phyloP scores from a whole-genome alignment of 2,113 vertebrate species.

The Melospiza georgiana region DNA sequence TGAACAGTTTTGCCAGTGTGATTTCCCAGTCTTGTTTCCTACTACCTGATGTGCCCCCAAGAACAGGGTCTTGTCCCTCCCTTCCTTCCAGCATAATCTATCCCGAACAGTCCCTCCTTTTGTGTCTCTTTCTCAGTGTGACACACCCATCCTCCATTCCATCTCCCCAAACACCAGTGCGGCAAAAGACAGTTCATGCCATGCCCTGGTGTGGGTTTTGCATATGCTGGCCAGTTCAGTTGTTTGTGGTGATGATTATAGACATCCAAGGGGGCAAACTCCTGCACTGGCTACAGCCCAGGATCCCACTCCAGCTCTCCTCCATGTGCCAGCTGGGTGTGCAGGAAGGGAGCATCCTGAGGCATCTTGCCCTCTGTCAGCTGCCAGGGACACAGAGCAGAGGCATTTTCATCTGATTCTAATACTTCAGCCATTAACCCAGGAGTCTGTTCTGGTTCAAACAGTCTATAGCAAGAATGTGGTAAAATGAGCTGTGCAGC shows the following conservation, averaged over 20 bases:
- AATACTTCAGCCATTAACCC: background rate
- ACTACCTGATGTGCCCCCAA: background rate
- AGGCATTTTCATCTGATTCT: background rate
- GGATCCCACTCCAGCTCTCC: background rate
- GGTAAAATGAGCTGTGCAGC: background rate
- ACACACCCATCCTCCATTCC: background rate
- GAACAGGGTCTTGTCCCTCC: background rate
- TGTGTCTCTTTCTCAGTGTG: background rate
- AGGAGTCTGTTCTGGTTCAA: background rate
- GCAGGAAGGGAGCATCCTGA: background rate
- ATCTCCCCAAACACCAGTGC: accelerated
- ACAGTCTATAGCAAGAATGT: background rate
- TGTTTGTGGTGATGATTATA: background rate
- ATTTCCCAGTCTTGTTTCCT: background rate
- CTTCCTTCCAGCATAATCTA: background rate
- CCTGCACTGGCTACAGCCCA: background rate
- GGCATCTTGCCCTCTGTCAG: background rate
- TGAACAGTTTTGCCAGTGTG: background rate
- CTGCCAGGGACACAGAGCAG: background rate
- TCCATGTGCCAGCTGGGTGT: accelerated
- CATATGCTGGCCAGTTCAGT: accelerated
- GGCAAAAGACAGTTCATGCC: background rate
- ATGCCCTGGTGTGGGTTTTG: background rate
- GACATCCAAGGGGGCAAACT: background rate
- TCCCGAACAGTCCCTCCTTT: background rate